Evolutionary conservation across 1,140 invertebrate genomes (phyloP), one percentile per base, ranked within the genome.

Genomic region (Tenebrio molitor): DNA sequence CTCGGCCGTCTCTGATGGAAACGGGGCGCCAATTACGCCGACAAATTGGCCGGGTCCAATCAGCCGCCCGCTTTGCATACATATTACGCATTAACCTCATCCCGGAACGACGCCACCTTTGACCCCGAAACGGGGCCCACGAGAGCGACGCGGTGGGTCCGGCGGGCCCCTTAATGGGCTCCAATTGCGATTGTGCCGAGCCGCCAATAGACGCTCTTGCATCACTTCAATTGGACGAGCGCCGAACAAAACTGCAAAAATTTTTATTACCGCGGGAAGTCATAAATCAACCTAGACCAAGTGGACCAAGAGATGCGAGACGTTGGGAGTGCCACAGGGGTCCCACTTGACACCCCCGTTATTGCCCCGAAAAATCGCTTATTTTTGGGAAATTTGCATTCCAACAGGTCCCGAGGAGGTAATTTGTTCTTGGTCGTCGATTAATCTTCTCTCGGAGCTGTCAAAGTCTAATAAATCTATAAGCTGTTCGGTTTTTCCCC

Each of bases 31-130:
- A 50, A 50, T 50, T 50, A 50, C 44, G 44, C 44, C 16, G 44
- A 50, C 21, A 50, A 50, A 50, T 50, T 50, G 44, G n/a, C n/a
- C 16, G 44, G 1, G 15, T n/a, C 44, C 44, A 50, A 50, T 50
- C 44, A 50, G 23, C 16, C 10, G 19, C 4, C 12, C 44, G 44
- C 44, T 50, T 50, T 50, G 44, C 44, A 50, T 50, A 50, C 44
- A 50, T 50, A 50, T 50, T 50, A 50, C 44, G 44, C 19, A 50
- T 50, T 50, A 50, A 23, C 44, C 44, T 50, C 44, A 50, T 50
- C 29, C 4, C 4, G 4, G 44, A 50, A 23, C 44, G 19, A 12
- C 16, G 44, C 10, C 44, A 50, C 44, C 44, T 50, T 23, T 50
- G 44, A 50, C 44, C 44, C 44, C 44, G 44, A 50, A 50, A 50